Evolutionary conservation across 2,797 vertebrate genomes (phyloP).

Genomic region (Hoplostethus mediterraneus): DNA sequence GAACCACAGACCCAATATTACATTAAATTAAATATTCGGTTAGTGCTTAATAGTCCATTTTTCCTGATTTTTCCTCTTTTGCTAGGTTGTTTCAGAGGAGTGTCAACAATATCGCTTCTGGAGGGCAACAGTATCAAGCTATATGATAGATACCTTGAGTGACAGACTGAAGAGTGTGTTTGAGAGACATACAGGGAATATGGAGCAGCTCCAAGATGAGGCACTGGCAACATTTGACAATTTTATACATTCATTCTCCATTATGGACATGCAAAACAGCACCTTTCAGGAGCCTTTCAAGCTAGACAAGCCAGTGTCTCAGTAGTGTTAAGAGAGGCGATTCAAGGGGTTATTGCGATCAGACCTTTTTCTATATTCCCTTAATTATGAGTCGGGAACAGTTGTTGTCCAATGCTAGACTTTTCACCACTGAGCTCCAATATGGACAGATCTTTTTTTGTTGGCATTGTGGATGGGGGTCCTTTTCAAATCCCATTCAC

Average conservation of each 20-base stretch:
- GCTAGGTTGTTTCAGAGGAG: conserved; percentile 34
- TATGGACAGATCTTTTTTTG: conserved; percentile 14
- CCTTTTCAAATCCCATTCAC: conserved; percentile 44
- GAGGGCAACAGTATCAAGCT: conserved; percentile 45
- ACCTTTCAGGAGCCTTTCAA: conserved; percentile 29
- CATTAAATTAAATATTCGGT: too few relatives aligned
- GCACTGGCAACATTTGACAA: conserved; percentile 17
- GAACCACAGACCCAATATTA: too few relatives aligned
- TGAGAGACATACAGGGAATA: conserved; percentile 16
- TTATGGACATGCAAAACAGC: conserved; percentile 23
- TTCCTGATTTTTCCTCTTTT: too few relatives aligned
- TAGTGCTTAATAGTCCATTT: too few relatives aligned
- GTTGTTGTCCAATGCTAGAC: conserved; percentile 22
- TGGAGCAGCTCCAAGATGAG: conserved; percentile 21
- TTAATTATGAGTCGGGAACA: conserved; percentile 28
- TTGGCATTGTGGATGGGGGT: conserved; percentile 30
- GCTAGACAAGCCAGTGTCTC: background rate
- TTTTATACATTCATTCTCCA: conserved; percentile 38
- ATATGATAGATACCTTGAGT: conserved; percentile 31
- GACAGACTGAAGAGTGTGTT: conserved; percentile 37
- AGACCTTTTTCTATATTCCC: conserved; percentile 28
- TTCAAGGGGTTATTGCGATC: conserved; percentile 13
- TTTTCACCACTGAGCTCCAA: conserved; percentile 25
- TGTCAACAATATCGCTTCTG: conserved; percentile 46
- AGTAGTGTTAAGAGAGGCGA: conserved; percentile 10